Conservation (phyloP, 2,113 vertebrate genomes). For the Symphodus melops region DNA sequence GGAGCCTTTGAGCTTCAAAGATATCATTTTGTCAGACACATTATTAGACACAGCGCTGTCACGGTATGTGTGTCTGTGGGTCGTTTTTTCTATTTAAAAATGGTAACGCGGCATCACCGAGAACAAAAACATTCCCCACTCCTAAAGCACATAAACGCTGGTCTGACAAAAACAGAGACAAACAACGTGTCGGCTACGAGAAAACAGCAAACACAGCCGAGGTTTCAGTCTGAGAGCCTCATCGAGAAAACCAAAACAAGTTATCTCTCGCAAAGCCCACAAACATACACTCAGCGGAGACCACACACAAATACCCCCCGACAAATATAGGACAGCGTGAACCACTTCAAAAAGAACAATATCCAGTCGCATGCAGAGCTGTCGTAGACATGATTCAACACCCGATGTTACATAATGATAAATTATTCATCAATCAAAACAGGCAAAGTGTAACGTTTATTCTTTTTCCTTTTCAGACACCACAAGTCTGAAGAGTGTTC, state of each 20-base stretch:
- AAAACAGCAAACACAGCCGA: conserved; percentile 37
- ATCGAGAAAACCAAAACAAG: conserved; percentile 47
- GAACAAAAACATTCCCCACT: background rate
- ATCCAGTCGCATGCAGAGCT: background rate
- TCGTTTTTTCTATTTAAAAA: conserved; percentile 27
- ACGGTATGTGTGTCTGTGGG: background rate
- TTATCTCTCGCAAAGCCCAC: conserved; percentile 44
- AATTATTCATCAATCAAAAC: background rate
- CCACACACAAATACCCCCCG: conserved; percentile 64
- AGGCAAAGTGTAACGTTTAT: background rate
- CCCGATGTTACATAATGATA: background rate
- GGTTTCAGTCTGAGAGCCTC: conserved; percentile 18
- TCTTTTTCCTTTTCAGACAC: background rate
- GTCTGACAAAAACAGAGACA: conserved; percentile 32
- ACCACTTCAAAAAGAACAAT: conserved; percentile 39
- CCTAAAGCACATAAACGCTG: conserved; percentile 26
- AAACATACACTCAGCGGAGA: conserved; percentile 51
- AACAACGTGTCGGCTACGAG: conserved; percentile 1
- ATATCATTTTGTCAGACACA: too few species aligned
- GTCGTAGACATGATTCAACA: background rate
- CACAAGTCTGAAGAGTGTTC: background rate
- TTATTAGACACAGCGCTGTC: too few species aligned
- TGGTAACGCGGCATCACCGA: background rate
- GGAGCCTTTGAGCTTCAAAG: background rate
- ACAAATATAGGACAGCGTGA: conserved; percentile 30